A percentile compares a stretch with the other conserved stretches of the same genome.
Evolutionary conservation across 2,113 vertebrate species (phyloP).

Genomic region (Microtus richardsoni): DNA sequence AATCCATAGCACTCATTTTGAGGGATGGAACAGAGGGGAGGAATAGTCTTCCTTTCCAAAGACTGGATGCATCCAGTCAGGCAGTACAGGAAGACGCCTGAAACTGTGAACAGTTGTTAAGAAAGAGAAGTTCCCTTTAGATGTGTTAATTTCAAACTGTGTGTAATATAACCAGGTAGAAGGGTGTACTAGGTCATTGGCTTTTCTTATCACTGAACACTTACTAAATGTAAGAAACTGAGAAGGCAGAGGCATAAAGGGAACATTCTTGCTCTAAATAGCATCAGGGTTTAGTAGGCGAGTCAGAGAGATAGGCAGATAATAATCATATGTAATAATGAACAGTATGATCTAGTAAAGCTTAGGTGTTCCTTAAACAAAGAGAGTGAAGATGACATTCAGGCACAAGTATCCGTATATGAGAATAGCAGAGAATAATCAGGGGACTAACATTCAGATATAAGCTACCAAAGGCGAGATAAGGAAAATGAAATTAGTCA

Average conservation of each 20-base stretch:
- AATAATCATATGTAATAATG: constrained; percentile 40
- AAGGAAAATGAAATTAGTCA: neutral
- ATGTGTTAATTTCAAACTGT: constrained; percentile 20
- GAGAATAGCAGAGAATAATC: neutral
- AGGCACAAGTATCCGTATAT: constrained; percentile 16
- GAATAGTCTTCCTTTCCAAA: constrained; percentile 41
- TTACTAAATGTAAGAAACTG: neutral
- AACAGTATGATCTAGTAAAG: constrained; percentile 35
- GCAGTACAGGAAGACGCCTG: neutral
- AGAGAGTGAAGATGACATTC: constrained; percentile 28
- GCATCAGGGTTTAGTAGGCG: constrained; percentile 26
- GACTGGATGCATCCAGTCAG: neutral
- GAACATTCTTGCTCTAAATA: constrained; percentile 39
- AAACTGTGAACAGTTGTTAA: neutral
- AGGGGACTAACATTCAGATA: neutral
- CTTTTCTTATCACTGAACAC: constrained; percentile 43
- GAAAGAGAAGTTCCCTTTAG: constrained; percentile 34
- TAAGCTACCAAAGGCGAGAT: neutral
- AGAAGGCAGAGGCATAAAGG: neutral
- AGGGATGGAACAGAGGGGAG: constrained; percentile 15
- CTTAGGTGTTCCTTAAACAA: neutral
- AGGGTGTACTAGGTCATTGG: neutral
- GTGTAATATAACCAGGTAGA: neutral
- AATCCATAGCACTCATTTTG: constrained; percentile 40
- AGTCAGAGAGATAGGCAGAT: constrained; percentile 23